Conservation (phyloP, 2,888 invertebrate species). For the Tupiocoris notatus region DNA sequence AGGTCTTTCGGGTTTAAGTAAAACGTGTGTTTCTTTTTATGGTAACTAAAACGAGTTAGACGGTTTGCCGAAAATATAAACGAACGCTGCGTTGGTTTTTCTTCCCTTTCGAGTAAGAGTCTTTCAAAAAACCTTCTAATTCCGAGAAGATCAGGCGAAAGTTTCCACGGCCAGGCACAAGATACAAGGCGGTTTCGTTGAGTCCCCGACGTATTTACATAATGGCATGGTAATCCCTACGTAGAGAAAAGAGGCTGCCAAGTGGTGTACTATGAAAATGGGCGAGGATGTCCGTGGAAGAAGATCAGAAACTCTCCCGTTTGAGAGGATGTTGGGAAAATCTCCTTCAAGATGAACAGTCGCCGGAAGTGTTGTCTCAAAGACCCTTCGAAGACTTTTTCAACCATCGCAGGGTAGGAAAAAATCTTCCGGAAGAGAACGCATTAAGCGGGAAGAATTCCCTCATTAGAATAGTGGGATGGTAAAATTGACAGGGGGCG, state of each 20-base stretch:
- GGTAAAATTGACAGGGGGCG: too few relatives aligned
- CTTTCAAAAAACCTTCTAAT: neutral
- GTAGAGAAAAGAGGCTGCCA: neutral
- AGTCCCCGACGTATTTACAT: conserved; percentile 9
- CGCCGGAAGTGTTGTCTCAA: neutral
- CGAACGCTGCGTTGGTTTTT: neutral
- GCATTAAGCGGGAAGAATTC: too few relatives aligned
- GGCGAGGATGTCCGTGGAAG: neutral
- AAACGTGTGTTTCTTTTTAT: neutral
- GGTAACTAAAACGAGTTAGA: neutral
- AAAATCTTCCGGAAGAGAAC: too few relatives aligned
- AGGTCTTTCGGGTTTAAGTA: neutral
- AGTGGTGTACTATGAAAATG: neutral
- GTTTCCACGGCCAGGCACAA: neutral
- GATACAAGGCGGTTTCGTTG: neutral
- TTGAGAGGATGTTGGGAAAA: neutral
- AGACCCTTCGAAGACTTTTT: too few relatives aligned
- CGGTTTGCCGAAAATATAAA: neutral
- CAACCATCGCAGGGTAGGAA: too few relatives aligned
- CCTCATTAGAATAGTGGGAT: too few relatives aligned
- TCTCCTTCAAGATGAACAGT: neutral
- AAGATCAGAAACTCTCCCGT: neutral
- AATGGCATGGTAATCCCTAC: conserved; percentile 21
- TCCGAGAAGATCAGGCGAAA: neutral
- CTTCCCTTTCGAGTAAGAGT: neutral